phyloP scores from a whole-genome alignment of 2,113 vertebrate genomes.

The Panthera uncia region DNA sequence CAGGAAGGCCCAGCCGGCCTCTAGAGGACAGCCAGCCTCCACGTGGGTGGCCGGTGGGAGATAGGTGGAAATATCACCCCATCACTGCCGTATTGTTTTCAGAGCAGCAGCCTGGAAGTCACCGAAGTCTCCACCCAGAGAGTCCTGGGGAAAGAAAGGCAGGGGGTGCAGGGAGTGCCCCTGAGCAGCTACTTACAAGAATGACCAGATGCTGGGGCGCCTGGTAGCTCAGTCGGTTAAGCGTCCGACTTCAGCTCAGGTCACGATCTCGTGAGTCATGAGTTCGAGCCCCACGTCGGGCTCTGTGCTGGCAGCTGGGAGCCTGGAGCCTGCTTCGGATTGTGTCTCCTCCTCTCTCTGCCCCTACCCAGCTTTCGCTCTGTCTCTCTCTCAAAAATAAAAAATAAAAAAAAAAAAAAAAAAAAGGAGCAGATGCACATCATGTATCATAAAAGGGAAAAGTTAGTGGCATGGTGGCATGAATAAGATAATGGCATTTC shows the following conservation, averaged over 20 bases:
- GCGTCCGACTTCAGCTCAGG: too few species aligned
- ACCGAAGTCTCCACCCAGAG: not conserved
- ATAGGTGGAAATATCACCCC: not conserved
- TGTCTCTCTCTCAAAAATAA: too few species aligned
- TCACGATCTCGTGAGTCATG: too few species aligned
- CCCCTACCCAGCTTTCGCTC: too few species aligned
- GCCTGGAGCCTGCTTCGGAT: too few species aligned
- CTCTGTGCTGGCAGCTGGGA: too few species aligned
- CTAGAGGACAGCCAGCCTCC: not conserved
- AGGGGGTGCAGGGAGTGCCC: not conserved
- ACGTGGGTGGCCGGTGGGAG: not conserved
- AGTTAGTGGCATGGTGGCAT: not conserved
- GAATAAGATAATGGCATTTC: not conserved
- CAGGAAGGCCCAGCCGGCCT: not conserved
- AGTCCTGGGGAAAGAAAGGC: not conserved
- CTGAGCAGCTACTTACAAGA: not conserved
- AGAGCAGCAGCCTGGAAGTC: not conserved
- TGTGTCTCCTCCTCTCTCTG: too few species aligned
- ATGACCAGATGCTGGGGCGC: not conserved
- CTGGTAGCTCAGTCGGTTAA: too few species aligned
- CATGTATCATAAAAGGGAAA: not conserved
- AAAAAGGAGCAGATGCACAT: not conserved
- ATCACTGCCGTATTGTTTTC: not conserved
- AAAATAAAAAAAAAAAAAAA: too few species aligned
- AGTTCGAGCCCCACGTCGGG: too few species aligned